phyloP scores from a whole-genome alignment of 2,797 vertebrate genomes.

The Coccyzus lansbergi region DNA sequence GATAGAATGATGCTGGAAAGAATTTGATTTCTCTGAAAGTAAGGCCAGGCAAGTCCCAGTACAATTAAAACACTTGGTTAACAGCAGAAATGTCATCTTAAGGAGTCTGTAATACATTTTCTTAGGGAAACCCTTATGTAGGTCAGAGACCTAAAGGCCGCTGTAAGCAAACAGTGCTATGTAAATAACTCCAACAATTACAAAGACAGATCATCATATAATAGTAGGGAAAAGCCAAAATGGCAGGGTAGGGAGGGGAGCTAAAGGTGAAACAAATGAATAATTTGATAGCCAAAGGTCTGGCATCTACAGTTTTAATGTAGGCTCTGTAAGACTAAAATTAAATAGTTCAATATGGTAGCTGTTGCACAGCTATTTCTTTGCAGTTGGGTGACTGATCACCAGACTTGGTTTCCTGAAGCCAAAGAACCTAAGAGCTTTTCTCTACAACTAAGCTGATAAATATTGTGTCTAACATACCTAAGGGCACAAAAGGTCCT shows the following conservation, averaged over 20 bases:
- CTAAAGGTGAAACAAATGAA: background rate
- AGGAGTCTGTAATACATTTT: background rate
- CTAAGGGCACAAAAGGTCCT: conserved; percentile 42
- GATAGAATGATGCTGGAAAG: background rate
- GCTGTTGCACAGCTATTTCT: background rate
- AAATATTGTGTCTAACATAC: conserved; percentile 60
- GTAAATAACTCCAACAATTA: background rate
- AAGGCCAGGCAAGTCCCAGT: background rate
- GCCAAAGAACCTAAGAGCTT: conserved; percentile 29
- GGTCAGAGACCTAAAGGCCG: background rate
- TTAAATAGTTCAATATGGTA: background rate
- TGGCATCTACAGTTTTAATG: background rate
- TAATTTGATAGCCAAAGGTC: background rate
- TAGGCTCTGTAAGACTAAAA: conserved; percentile 4
- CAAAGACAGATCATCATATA: background rate
- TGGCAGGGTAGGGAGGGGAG: background rate
- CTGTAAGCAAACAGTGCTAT: background rate
- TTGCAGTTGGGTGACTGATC: conserved; percentile 48
- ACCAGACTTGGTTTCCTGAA: conserved; percentile 50
- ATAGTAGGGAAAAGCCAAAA: background rate
- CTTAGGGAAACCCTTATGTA: background rate
- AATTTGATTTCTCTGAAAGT: background rate
- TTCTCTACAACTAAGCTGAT: conserved; percentile 51
- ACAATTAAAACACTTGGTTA: background rate
- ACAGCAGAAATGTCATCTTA: background rate